phyloP scores from a whole-genome alignment of 2,797 vertebrate genomes.

The Fistularia tabacaria region DNA sequence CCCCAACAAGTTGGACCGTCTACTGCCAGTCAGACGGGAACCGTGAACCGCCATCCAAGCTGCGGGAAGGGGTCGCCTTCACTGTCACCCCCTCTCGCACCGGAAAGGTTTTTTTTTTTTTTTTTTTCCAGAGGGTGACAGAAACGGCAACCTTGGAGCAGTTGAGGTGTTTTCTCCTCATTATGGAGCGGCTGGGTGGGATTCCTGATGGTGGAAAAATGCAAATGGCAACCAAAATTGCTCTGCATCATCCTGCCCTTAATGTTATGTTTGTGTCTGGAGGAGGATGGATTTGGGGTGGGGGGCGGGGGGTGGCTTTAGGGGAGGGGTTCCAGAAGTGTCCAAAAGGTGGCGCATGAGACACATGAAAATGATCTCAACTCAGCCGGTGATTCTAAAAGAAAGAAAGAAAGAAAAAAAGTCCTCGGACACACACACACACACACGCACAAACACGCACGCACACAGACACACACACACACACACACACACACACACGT shows the following conservation, averaged over 20 bases:
- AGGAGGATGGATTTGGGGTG: too few relatives aligned
- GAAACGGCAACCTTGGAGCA: too few relatives aligned
- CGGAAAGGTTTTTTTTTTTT: too few relatives aligned
- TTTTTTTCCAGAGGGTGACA: too few relatives aligned
- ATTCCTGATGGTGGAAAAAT: too few relatives aligned
- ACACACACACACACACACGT: constrained; percentile 5
- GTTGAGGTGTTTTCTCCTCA: too few relatives aligned
- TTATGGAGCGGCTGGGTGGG: too few relatives aligned
- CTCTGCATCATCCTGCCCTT: too few relatives aligned
- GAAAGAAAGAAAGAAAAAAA: constrained; percentile 20
- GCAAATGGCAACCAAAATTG: too few relatives aligned
- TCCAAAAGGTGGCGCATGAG: constrained; percentile 78
- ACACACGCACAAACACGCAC: constrained; percentile 4
- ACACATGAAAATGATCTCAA: constrained; percentile 45
- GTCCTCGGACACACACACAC: constrained; percentile 18
- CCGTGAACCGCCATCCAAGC: constrained; percentile 31
- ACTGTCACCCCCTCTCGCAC: too few relatives aligned
- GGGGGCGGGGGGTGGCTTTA: too few relatives aligned
- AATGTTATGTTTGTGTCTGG: too few relatives aligned
- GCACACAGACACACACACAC: constrained; percentile 9
- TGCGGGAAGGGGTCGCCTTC: not conserved
- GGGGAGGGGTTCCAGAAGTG: constrained; percentile 25
- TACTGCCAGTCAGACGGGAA: constrained; percentile 46
- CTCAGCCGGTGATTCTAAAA: not conserved
- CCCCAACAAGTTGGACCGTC: constrained; percentile 76